Evolutionary conservation across 2,888 invertebrate species (phyloP), one percentile per base, ranked within the genome.

Genomic region (Conops quadrifasciatus): DNA sequence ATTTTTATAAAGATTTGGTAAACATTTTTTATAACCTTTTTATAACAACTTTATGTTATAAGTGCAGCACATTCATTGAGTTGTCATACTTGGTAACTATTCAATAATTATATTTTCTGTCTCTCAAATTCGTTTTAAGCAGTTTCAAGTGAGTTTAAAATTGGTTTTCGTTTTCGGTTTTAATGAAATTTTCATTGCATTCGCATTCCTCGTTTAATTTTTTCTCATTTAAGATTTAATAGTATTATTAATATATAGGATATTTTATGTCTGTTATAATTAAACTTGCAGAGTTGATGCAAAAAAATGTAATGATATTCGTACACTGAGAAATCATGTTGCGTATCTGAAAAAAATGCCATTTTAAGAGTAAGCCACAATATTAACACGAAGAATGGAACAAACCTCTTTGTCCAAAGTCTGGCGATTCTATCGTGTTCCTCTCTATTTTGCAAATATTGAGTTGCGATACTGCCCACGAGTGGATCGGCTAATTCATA

Each of bases 351-450:
- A 77, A 73, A 16, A 58, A n/a, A n/a, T n/a, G n/a, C n/a, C n/a
- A n/a, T n/a, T n/a, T n/a, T n/a, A n/a, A n/a, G n/a, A n/a, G n/a
- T n/a, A n/a, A n/a, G n/a, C n/a, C n/a, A n/a, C n/a, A n/a, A n/a
- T n/a, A n/a, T n/a, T n/a, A 21, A 67, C 60, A 60, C 70, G 26
- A 59, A 30, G 3, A 60, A 36, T 2, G 51, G 1, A 51, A 16
- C 21, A 64, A 95, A 98, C 82, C 98, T 92, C 87, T 97, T 97
- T 85, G 98, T 98, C 98, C 98, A 98, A 84, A 97, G 92, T 87
- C 97, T 92, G 78, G 98, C 98, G 87, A 97, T 96, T 85, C 97
- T 93, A 87, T 98, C 98, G 85, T 98, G 98, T 86, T 98, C 98
- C 84, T 96, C 96, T 74, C 97, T 90, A 87, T 98, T 97, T 88